A percentile compares a stretch with the other conserved stretches of the same genome.
phyloP scores from a whole-genome alignment of 2,797 vertebrate genomes.

The Dipus sagitta region DNA sequence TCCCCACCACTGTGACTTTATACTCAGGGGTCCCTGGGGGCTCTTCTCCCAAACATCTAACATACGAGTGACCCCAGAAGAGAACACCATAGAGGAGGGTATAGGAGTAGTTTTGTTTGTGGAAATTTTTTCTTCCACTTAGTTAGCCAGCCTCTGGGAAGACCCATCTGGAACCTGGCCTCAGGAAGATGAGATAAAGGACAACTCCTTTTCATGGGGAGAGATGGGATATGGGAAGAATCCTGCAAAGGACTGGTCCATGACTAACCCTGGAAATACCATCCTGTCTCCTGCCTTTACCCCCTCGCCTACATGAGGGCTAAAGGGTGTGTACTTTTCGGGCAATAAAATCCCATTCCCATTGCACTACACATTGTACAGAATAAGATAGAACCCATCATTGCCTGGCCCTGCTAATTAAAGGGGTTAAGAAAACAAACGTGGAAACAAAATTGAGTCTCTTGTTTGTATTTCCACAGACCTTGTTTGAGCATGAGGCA shows the following conservation, averaged over 20 bases:
- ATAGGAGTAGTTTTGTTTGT: neutral
- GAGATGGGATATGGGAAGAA: neutral
- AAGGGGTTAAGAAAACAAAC: slow-evolving; percentile 23
- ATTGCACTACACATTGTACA: neutral
- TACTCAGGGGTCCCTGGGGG: neutral
- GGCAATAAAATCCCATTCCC: neutral
- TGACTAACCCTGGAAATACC: neutral
- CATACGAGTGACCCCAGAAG: neutral
- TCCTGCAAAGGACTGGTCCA: neutral
- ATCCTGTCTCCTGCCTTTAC: neutral
- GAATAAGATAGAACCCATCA: neutral
- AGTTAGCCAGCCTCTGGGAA: neutral
- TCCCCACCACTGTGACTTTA: neutral
- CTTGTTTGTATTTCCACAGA: neutral
- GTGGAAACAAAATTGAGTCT: slow-evolving; percentile 1
- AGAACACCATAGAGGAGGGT: neutral
- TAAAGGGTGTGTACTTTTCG: neutral
- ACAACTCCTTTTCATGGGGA: neutral
- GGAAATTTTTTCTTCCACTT: neutral
- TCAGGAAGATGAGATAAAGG: neutral
- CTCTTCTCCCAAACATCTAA: neutral
- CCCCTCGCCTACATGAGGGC: neutral
- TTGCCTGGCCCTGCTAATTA: neutral
- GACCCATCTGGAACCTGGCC: neutral
- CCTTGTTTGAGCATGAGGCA: neutral